These are phyloP conservation scores for Myiotriccus ornatus DNA, from an alignment of 2,797 vertebrate genomes.

Conservation along the genomic window DNA sequence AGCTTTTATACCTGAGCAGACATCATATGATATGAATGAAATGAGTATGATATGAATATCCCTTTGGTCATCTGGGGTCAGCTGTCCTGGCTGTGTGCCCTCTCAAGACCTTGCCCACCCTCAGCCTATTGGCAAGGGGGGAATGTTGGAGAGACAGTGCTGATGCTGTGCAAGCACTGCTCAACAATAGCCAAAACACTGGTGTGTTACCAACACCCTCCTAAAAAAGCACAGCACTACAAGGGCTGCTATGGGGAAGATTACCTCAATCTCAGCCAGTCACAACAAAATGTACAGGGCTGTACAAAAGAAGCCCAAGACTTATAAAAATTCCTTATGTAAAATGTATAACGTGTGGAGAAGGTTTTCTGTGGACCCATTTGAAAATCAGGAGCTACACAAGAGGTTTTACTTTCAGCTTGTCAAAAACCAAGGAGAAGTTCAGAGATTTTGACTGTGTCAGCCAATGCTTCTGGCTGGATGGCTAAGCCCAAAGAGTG, in stretches of 20 bases:
- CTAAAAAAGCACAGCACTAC: not conserved
- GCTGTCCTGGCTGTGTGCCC: not conserved
- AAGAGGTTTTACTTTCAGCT: not conserved
- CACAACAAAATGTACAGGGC: not conserved
- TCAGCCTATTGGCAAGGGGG: accelerated
- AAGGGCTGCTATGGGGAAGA: not conserved
- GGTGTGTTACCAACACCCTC: not conserved
- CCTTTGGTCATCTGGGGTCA: not conserved
- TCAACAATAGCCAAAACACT: not conserved
- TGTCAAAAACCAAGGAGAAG: not conserved
- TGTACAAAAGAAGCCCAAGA: not conserved
- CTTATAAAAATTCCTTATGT: not conserved
- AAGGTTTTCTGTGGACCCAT: not conserved
- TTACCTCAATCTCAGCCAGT: not conserved
- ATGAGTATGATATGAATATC: not conserved
- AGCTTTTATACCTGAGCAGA: not conserved
- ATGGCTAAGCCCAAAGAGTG: not conserved
- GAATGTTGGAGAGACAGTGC: not conserved
- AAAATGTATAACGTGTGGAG: not conserved
- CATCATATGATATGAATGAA: not conserved
- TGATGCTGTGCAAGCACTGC: not conserved
- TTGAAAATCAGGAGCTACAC: not conserved
- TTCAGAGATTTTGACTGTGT: not conserved
- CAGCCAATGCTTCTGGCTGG: not conserved
- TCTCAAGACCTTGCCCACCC: not conserved